phyloP scores from a whole-genome alignment of 2,797 vertebrate species.

The Schizopygopsis pylzovi region DNA sequence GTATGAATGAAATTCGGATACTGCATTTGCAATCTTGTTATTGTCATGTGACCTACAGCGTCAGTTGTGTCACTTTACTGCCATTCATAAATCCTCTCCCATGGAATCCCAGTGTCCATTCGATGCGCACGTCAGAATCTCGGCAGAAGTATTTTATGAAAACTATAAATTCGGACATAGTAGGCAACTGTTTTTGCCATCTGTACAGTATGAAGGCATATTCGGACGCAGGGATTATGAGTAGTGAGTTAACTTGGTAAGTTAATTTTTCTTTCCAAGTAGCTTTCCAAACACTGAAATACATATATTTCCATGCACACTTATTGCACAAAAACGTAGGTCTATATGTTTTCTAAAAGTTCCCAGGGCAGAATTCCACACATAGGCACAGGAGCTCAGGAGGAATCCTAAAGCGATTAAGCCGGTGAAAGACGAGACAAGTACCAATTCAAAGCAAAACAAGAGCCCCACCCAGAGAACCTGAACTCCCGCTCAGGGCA shows the following conservation, averaged over 20 bases:
- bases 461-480: conserved; percentile 30
- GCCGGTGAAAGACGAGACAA: conserved; percentile 47
- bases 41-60: not conserved
- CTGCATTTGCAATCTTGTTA: not conserved
- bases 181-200: not conserved
- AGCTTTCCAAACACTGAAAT: not conserved
- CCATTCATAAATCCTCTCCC: too few relatives aligned
- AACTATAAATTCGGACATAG: not conserved
- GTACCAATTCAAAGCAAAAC: conserved; percentile 44
- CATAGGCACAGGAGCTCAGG: not conserved
- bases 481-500: conserved; percentile 16
- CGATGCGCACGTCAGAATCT: too few relatives aligned
- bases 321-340: not conserved
- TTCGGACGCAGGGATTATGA: not conserved
- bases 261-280: not conserved
- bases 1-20: not conserved
- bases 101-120: too few relatives aligned
- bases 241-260: not conserved
- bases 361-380: conserved; percentile 24
- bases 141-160: not conserved
- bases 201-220: not conserved
- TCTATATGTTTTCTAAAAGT: not conserved
- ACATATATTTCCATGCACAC: not conserved
- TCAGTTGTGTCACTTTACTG: too few relatives aligned
- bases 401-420: conserved; percentile 36